These are phyloP conservation scores for Plusia festucae DNA, from an alignment of 2,888 invertebrate genomes.

Conservation along the genomic window DNA sequence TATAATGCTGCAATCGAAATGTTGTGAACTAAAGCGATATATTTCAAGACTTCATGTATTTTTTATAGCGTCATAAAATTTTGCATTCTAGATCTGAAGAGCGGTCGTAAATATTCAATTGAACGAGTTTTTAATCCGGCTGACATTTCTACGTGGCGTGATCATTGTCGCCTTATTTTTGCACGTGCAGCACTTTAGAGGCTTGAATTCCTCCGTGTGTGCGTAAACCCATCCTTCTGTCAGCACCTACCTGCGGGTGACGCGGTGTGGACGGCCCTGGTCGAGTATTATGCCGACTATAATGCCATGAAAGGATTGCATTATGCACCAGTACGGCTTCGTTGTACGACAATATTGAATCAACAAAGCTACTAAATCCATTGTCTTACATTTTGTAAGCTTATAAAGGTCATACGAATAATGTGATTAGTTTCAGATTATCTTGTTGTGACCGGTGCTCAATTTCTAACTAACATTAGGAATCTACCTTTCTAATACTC, in stretches of 20 bases:
- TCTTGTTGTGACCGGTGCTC: not conserved
- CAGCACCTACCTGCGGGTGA: constrained; percentile 52
- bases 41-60: not conserved
- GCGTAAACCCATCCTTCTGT: constrained; percentile 62
- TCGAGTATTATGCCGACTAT: constrained; percentile 70
- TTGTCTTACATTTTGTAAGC: constrained; percentile 62
- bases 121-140: not conserved
- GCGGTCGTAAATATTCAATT: not conserved
- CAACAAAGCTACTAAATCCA: constrained; percentile 64
- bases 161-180: constrained; percentile 43
- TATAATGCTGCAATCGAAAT: constrained; percentile 1
- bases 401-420: constrained; percentile 41
- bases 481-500: not conserved
- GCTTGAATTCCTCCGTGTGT: constrained; percentile 67
- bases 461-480: constrained; percentile 5
- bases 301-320: constrained; percentile 80
- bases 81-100: not conserved
- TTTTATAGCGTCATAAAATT: not conserved
- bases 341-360: constrained; percentile 72
- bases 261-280: constrained; percentile 74
- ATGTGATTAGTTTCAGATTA: constrained; percentile 43
- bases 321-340: constrained; percentile 74
- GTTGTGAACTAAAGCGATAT: not conserved
- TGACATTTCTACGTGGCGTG: constrained; percentile 1
- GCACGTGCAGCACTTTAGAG: constrained; percentile 71